Conservation (phyloP, 2,797 vertebrate genomes). For the Podargus strigoides region DNA sequence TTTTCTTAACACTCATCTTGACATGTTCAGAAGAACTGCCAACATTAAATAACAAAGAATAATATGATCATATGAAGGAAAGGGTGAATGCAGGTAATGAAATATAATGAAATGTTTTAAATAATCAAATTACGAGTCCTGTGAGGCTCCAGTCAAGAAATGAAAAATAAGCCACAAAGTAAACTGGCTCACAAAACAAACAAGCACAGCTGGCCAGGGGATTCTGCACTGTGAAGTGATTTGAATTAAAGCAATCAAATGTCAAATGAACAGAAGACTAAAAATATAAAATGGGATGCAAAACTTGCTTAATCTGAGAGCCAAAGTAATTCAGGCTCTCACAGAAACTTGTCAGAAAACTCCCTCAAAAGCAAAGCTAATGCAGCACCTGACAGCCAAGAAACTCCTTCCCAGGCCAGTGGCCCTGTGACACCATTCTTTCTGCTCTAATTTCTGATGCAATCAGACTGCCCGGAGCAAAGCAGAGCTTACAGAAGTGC, state of each 20-base stretch:
- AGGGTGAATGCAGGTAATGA: background rate
- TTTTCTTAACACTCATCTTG: conserved; percentile 11
- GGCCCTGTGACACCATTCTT: conserved; percentile 36
- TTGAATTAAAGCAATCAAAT: background rate
- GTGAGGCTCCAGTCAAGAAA: conserved; percentile 4
- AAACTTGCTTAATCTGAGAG: background rate
- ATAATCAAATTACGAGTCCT: background rate
- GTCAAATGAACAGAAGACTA: background rate
- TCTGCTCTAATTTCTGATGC: conserved; percentile 55
- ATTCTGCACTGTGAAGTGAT: background rate
- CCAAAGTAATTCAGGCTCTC: background rate
- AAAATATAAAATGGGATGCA: background rate
- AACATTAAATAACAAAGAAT: background rate
- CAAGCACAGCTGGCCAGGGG: background rate
- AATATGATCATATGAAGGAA: background rate
- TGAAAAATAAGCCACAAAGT: background rate
- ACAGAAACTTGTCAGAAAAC: background rate
- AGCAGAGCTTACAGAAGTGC: conserved; percentile 2
- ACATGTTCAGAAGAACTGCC: background rate
- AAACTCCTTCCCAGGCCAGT: conserved; percentile 34
- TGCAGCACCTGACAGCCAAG: conserved; percentile 14
- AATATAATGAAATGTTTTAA: background rate
- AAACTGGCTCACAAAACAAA: conserved; percentile 1
- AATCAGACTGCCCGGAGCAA: conserved; percentile 34
- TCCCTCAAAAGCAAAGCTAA: conserved; percentile 13